Conservation (phyloP, 1,140 invertebrate genomes). For the Temnothorax longispinosus region DNA sequence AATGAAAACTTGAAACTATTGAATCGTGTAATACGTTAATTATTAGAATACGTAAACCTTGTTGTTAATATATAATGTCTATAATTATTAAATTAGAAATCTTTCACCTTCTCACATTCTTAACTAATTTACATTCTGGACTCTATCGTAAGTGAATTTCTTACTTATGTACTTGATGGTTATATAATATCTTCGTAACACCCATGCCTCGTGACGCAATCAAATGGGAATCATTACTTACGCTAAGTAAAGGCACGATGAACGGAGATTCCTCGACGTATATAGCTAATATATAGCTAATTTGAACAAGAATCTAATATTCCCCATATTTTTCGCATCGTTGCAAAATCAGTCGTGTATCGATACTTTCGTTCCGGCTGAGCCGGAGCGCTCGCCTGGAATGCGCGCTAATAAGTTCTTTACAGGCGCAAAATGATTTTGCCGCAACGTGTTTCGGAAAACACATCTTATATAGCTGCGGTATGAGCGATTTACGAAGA, state of each 20-base stretch:
- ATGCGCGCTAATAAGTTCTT: conserved; percentile 26
- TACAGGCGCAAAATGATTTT: not conserved
- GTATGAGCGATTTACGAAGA: conserved; percentile 5
- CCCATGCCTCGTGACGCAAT: not conserved
- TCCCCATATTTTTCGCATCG: not conserved
- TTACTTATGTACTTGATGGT: not conserved
- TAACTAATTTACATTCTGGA: conserved; percentile 12
- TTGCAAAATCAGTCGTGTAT: conserved; percentile 25
- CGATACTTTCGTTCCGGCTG: conserved; percentile 29
- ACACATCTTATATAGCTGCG: not conserved
- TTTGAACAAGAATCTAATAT: not conserved
- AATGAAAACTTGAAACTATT: not conserved
- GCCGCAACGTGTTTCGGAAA: not conserved
- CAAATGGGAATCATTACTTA: conserved; percentile 20
- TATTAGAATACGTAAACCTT: not conserved
- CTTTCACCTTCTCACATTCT: not conserved
- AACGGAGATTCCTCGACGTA: not conserved
- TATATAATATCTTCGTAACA: conserved; percentile 26
- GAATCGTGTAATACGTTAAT: not conserved
- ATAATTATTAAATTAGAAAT: not conserved
- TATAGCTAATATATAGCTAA: not conserved
- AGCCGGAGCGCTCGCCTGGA: not conserved
- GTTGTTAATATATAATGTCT: not conserved
- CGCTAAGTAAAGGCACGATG: not conserved
- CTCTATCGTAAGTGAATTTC: conserved; percentile 8